phyloP scores from a whole-genome alignment of 2,888 invertebrate genomes.

The Exocentrus adspersus region DNA sequence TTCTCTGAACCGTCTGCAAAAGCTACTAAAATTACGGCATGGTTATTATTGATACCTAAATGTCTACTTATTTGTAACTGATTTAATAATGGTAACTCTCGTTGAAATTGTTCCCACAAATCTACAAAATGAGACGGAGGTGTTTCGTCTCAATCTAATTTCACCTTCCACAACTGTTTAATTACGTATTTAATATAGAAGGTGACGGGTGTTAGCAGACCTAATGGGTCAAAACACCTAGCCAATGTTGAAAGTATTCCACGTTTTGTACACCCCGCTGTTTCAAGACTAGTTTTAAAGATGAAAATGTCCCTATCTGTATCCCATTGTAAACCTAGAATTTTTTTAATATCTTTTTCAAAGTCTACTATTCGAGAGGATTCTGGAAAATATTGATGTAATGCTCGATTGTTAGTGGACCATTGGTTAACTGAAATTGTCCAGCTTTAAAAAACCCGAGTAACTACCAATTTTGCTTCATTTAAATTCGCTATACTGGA shows the following conservation, averaged over 20 bases:
- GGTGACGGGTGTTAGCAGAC: neutral
- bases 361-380: neutral
- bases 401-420: neutral
- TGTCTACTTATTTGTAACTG: constrained; percentile 4
- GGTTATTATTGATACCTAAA: neutral
- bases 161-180: constrained; percentile 2
- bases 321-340: constrained; percentile 7
- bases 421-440: neutral
- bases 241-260: neutral
- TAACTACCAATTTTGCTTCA: neutral
- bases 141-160: neutral
- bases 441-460: neutral
- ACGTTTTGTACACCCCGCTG: neutral
- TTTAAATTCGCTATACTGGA: neutral
- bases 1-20: constrained; percentile 1
- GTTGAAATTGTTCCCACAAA: neutral
- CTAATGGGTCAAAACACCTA: neutral
- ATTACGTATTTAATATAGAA: constrained; percentile 6
- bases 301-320: neutral
- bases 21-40: neutral
- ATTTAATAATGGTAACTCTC: neutral
- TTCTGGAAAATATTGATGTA: neutral
- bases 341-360: neutral
- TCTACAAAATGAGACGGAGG: neutral
- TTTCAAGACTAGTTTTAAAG: neutral